A percentile compares a stretch with the other conserved stretches of the same genome.
These are phyloP conservation scores for Cylloceria caligata DNA, from an alignment of 2,888 invertebrate genomes.

Conservation along the genomic window DNA sequence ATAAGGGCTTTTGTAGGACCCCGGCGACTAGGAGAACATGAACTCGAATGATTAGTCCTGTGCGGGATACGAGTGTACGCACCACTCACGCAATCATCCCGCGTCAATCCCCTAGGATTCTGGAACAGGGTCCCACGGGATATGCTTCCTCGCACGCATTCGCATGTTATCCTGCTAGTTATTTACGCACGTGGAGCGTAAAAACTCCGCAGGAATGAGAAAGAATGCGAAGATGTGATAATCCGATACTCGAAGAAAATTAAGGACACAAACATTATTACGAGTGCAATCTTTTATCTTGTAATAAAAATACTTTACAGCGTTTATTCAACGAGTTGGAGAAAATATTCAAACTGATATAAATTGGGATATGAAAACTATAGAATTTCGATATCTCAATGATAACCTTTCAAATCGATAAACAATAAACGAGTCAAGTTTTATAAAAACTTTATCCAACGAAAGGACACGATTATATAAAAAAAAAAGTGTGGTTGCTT, in stretches of 20 bases:
- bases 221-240: constrained; percentile 3
- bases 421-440: background rate
- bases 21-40: constrained; percentile 81
- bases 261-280: background rate
- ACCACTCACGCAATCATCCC: constrained; percentile 69
- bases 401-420: background rate
- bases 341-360: background rate
- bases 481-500: background rate
- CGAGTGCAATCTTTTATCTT: background rate
- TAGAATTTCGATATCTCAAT: background rate
- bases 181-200: constrained; percentile 81
- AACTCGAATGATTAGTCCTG: constrained; percentile 62
- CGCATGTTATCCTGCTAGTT: constrained; percentile 82
- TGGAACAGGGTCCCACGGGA: constrained; percentile 71
- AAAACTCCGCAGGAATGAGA: constrained; percentile 70
- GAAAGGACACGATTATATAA: background rate
- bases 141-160: constrained; percentile 13
- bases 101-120: constrained; percentile 69
- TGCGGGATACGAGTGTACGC: constrained; percentile 62
- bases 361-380: background rate
- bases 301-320: background rate
- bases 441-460: background rate
- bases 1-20: constrained; percentile 85
- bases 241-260: background rate
- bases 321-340: background rate